These are phyloP conservation scores for Opisthograptis luteolata DNA, from an alignment of 2,888 invertebrate genomes.

Conservation along the genomic window DNA sequence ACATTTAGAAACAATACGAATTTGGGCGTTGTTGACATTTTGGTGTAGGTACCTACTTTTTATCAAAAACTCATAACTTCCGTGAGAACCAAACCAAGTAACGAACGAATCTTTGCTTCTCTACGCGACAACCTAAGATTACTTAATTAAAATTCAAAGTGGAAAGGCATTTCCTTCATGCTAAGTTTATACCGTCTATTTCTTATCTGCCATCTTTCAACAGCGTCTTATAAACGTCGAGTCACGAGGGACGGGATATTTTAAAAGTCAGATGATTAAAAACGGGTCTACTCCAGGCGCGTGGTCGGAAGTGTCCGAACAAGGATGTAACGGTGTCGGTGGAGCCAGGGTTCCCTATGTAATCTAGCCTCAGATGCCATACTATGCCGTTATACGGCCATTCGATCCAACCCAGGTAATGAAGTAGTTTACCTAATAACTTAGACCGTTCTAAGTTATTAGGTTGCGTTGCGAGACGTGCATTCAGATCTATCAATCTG, in stretches of 20 bases:
- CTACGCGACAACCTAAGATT: constrained; percentile 2
- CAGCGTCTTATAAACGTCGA: constrained; percentile 34
- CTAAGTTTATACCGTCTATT: constrained; percentile 27
- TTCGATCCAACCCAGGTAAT: constrained; percentile 40
- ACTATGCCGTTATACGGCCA: constrained; percentile 54
- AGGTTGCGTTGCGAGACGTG: too few relatives aligned
- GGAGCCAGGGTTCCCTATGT: constrained; percentile 55
- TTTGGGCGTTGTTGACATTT: constrained; percentile 1
- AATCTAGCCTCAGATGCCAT: constrained; percentile 52
- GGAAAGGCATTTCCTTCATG: constrained; percentile 30
- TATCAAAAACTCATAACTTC: constrained; percentile 2
- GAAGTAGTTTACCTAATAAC: constrained; percentile 57
- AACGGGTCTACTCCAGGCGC: constrained; percentile 42
- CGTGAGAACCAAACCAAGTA: constrained; percentile 18
- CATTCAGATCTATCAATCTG: constrained; percentile 8
- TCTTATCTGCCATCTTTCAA: constrained; percentile 31
- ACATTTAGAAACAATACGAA: constrained; percentile 13
- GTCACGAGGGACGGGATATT: constrained; percentile 39
- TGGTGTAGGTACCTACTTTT: constrained; percentile 4
- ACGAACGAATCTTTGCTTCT: constrained; percentile 5
- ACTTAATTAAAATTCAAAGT: constrained; percentile 30
- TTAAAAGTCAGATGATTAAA: constrained; percentile 38
- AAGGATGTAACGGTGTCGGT: constrained; percentile 65
- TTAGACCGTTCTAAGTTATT: constrained; percentile 33
- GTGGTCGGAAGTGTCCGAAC: constrained; percentile 63